These are phyloP conservation scores for Drosophila ananassae DNA, from an alignment of 1,140 invertebrate species.

Conservation along the genomic window DNA sequence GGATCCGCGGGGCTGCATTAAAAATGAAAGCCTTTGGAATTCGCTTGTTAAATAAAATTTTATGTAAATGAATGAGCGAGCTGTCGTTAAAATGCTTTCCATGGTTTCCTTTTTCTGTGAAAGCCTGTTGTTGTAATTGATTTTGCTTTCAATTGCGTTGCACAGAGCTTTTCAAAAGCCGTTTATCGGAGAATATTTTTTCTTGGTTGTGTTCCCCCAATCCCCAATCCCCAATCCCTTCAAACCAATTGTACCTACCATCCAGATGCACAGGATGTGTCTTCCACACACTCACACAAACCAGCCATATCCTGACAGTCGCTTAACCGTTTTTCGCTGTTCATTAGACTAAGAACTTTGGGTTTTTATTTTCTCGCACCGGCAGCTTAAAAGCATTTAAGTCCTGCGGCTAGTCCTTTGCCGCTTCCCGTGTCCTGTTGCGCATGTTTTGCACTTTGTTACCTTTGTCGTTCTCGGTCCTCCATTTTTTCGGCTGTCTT, in stretches of 20 bases:
- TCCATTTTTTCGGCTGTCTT: constrained; percentile 18
- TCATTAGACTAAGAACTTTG: constrained; percentile 30
- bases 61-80: constrained; percentile 56
- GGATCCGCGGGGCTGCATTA: constrained; percentile 38
- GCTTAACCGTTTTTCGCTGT: constrained; percentile 40
- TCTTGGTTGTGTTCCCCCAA: too few relatives aligned
- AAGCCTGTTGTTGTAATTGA: constrained; percentile 42
- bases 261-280: constrained; percentile 19
- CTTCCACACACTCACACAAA: neutral
- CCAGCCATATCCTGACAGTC: constrained; percentile 2
- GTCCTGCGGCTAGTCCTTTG: constrained; percentile 41
- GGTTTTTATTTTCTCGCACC: neutral
- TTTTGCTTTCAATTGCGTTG: constrained; percentile 39
- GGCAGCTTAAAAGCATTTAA: constrained; percentile 41
- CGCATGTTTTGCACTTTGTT: constrained; percentile 65
- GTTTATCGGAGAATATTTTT: constrained; percentile 18
- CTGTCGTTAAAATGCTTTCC: constrained; percentile 49
- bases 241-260: constrained; percentile 8
- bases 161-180: constrained; percentile 29
- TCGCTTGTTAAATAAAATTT: constrained; percentile 62
- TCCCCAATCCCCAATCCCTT: neutral
- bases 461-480: constrained; percentile 7
- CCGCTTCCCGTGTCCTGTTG: constrained; percentile 52
- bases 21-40: constrained; percentile 64
- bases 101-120: constrained; percentile 3